A percentile compares a stretch with the other conserved stretches of the same genome.
Evolutionary conservation across 2,888 invertebrate genomes (phyloP).

Genomic region (Rugalucina vietnamica): DNA sequence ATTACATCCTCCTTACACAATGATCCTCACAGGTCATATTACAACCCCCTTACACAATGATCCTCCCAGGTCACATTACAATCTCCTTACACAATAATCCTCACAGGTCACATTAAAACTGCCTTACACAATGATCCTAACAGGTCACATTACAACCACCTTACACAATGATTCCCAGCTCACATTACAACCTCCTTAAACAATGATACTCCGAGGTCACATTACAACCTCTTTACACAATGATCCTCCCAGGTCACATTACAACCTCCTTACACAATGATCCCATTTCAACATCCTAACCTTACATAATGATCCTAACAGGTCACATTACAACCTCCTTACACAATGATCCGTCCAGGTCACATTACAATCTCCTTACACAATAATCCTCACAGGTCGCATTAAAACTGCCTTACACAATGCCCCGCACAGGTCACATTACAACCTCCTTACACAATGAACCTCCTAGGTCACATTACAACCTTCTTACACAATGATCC

Average conservation of each 20-base stretch:
- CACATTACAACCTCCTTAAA: too few relatives aligned
- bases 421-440: background rate
- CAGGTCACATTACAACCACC: background rate
- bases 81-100: background rate
- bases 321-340: background rate
- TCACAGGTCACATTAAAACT: background rate
- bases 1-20: background rate
- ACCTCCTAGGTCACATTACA: background rate
- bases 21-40: background rate
- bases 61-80: background rate
- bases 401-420: background rate
- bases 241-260: background rate
- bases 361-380: background rate
- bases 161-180: background rate
- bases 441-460: background rate
- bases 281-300: background rate
- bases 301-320: background rate
- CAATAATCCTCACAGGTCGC: background rate
- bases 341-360: background rate
- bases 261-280: background rate
- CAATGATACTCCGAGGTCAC: background rate
- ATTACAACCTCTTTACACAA: background rate
- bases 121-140: background rate
- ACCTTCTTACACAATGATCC: background rate
- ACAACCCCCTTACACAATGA: background rate